A percentile compares a stretch with the other conserved stretches of the same genome.
Evolutionary conservation across 2,113 vertebrate species (phyloP).

Genomic region (Bufo gargarizans): DNA sequence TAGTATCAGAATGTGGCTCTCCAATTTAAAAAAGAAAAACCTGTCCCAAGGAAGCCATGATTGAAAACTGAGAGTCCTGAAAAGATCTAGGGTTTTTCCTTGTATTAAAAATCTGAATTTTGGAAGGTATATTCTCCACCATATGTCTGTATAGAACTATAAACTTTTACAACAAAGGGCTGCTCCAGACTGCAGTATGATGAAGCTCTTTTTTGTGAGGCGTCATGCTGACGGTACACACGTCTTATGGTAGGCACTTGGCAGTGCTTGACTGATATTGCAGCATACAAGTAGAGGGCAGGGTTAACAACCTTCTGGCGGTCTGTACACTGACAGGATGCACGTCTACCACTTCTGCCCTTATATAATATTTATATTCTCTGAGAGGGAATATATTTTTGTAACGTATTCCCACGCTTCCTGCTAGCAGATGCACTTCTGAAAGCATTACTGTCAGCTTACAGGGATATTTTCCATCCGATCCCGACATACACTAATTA

Average conservation of each 20-base stretch:
- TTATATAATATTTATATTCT: conserved; percentile 58
- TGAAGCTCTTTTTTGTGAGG: background rate
- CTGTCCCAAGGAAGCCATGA: background rate
- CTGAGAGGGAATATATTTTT: conserved; percentile 56
- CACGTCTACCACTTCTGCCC: conserved; percentile 2
- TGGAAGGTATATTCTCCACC: background rate
- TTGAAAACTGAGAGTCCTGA: background rate
- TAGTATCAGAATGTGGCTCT: too few relatives aligned
- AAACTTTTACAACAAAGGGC: background rate
- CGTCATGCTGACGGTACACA: background rate
- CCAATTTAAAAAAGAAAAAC: background rate
- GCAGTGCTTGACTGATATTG: background rate
- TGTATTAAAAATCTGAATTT: background rate
- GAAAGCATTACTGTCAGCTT: conserved; percentile 57
- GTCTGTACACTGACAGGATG: conserved; percentile 15
- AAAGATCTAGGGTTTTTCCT: background rate
- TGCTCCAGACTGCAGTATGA: background rate
- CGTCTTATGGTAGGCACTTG: background rate
- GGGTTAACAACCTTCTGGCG: conserved; percentile 21
- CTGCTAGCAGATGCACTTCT: conserved; percentile 54
- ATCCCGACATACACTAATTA: conserved; percentile 57
- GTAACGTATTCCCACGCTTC: conserved; percentile 54
- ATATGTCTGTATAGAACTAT: background rate
- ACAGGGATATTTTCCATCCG: conserved; percentile 55
- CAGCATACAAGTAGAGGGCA: conserved; percentile 15